Evolutionary conservation across 2,888 invertebrate genomes (phyloP).

Genomic region (Hyles lineata): DNA sequence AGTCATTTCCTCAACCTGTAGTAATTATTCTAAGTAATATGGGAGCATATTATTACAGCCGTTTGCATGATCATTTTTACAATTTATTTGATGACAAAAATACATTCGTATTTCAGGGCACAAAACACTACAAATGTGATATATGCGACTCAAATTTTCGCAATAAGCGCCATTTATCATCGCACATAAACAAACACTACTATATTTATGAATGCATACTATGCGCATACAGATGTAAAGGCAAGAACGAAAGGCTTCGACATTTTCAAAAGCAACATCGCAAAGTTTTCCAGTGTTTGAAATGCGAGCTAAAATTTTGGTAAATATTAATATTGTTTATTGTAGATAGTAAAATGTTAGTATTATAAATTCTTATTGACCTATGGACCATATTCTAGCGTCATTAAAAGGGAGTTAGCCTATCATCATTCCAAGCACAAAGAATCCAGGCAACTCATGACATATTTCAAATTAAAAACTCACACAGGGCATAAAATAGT

Average conservation of each 20-base stretch:
- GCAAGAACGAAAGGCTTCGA: conserved; percentile 30
- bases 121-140: conserved; percentile 44
- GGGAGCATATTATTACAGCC: too few species aligned
- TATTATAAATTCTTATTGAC: neutral
- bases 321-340: conserved; percentile 38
- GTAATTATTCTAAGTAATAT: neutral
- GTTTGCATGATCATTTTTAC: too few species aligned
- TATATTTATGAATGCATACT: conserved; percentile 44
- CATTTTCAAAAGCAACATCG: conserved; percentile 49
- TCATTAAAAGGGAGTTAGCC: too few species aligned
- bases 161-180: conserved; percentile 37
- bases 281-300: conserved; percentile 50
- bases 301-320: conserved; percentile 52
- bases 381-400: too few species aligned
- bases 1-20: neutral
- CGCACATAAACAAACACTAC: conserved; percentile 47
- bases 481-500: too few species aligned
- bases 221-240: conserved; percentile 42
- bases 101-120: conserved; percentile 38
- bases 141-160: conserved; percentile 42
- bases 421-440: too few species aligned
- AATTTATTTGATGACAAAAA: neutral
- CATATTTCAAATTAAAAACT: too few species aligned
- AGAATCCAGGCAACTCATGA: too few species aligned
- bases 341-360: neutral